Evolutionary conservation across 2,797 vertebrate species (phyloP), one percentile per base, ranked within the genome.

Genomic region (Pangasius krempfi): DNA sequence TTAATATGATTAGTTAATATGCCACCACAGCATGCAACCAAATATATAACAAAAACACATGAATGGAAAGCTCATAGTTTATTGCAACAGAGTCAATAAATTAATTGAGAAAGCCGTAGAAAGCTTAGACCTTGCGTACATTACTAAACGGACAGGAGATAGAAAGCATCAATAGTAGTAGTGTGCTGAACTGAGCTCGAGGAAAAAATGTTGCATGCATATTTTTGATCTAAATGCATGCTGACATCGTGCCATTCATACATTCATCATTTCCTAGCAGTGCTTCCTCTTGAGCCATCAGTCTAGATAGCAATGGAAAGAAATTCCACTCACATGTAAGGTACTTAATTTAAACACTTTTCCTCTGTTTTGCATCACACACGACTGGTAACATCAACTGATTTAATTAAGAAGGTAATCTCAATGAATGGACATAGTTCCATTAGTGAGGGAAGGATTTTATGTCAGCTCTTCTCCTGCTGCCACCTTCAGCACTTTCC

Each of bases 341-440:
- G 84, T 92, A 22, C 52, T 37, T 56, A 33, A 95, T 92, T 91
- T 27, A 90, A 93, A 89, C 89, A 87, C 88, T 90, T 33, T 62
- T 85, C 47, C 88, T 92, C 66, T 66, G 76, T 76, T 78, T 86
- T 86, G 89, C 91, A 75, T 92, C 89, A 92, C 83, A 88, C 92
- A 62, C 84, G 86, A 91, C 91, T 50, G 64, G 12, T 68, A 90
- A 86, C 44, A 62, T 92, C 91, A 93, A 91, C 88, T 79, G 87
- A 87, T 92, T 89, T 90, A 92, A 89, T 85, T 80, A 84, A 60
- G 84, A 91, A 87, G 50, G 83, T 90, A 89, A 85, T 50, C 80
- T 30, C 56, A 4, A 79, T 85, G 62, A 89, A 85, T 40, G 58
- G 62, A 70, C 54, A 40, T 70, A 86, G 89, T 92, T 90, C 88